Evolutionary conservation across 2,888 invertebrate species (phyloP), one percentile per base, ranked within the genome.

Genomic region (Punctoribates punctum): DNA sequence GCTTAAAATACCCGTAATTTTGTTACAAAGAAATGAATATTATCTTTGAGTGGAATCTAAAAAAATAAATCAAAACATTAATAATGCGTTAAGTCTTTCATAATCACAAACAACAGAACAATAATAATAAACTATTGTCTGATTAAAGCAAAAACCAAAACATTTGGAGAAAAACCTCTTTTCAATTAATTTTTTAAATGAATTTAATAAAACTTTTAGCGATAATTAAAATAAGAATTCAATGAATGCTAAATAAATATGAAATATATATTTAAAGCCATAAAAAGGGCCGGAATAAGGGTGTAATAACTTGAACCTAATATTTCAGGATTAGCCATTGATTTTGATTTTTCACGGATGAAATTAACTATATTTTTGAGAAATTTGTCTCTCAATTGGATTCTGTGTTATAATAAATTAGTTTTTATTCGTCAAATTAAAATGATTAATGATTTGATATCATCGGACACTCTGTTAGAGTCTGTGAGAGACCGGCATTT

Each of bases 1-100:
- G 57, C 65, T 65, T 34, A 65, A 65, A 65, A 65, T 65, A 65
- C 65, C 65, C 20, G 20, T 65, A 65, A 65, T 65, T 65, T 65
- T 65, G 27, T 34, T 54, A 23, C 57, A 57, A 57, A 34, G 65
- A 65, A 34, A 38, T 65, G 65, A 65, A 65, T 38, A 38, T 38
- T n/a, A 65, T 65, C 34, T 65, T 5, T 17, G 25, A 17, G 17
- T 65, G 29, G 6, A 65, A 62, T 23, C 20, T 5, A 13, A 23
- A 57, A 57, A 57, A 65, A 65, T 65, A 65, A 65, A 65, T 65
- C 65, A 65, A 65, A 20, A 25, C 23, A n/a, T 65, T 29, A 65
- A 65, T 62, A 25, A 62, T 62, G 27, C 62, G 62, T 11, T 17
- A 62, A 62, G 34, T 29, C 62, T 25, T 62, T 62, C 15, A 27